Percentiles rank a stretch among this genome's conserved stretches.
phyloP scores from a whole-genome alignment of 2,888 invertebrate species.

The Drosophila macrospina region DNA sequence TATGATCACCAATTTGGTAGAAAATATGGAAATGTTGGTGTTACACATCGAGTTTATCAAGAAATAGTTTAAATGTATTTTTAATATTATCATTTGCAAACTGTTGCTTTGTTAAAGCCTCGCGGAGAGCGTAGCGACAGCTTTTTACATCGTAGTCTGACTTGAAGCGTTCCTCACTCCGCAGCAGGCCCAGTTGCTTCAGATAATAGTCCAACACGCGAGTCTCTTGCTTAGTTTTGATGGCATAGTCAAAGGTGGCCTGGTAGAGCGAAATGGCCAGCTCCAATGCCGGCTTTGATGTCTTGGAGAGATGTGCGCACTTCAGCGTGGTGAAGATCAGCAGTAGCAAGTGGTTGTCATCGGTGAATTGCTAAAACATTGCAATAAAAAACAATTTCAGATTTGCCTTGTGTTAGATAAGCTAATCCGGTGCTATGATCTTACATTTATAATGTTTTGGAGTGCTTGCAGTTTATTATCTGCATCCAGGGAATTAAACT shows the following conservation, averaged over 20 bases:
- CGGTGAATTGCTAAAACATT: conserved; percentile 76
- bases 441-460: conserved; percentile 80
- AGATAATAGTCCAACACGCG: conserved; percentile 84
- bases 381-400: background rate
- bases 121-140: conserved; percentile 83
- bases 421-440: background rate
- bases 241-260: conserved; percentile 83
- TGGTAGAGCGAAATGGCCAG: conserved; percentile 79
- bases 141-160: conserved; percentile 80
- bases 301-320: conserved; percentile 81
- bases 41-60: conserved; percentile 76
- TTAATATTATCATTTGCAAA: conserved; percentile 82
- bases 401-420: background rate
- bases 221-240: conserved; percentile 81
- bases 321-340: conserved; percentile 84
- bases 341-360: conserved; percentile 82
- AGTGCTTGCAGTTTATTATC: conserved; percentile 81
- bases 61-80: conserved; percentile 81
- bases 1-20: background rate
- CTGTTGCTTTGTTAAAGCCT: conserved; percentile 74
- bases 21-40: background rate
- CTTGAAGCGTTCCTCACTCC: conserved; percentile 83
- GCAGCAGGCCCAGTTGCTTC: conserved; percentile 83
- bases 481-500: conserved; percentile 81
- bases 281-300: conserved; percentile 81